Evolutionary conservation across 2,797 vertebrate species (phyloP).

Genomic region (Luscinia luscinia): DNA sequence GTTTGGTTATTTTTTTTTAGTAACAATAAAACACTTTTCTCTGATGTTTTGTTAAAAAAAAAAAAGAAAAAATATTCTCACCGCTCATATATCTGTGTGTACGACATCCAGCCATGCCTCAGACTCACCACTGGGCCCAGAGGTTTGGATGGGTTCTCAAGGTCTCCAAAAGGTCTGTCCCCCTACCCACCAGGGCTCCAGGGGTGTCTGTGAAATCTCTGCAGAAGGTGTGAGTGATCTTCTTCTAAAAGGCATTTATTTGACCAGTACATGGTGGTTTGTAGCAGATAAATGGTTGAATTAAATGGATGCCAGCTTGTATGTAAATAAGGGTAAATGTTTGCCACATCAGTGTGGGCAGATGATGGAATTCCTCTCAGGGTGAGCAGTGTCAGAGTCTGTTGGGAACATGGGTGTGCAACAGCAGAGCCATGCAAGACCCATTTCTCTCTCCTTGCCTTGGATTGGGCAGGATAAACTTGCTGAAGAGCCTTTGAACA

Average conservation of each 20-base stretch:
- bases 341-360: rapidly evolving
- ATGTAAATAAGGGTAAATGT: neutral
- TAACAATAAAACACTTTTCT: slow-evolving; percentile 66
- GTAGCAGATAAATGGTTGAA: neutral
- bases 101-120: neutral
- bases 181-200: rapidly evolving
- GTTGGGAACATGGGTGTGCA: rapidly evolving
- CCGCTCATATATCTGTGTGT: neutral
- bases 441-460: neutral
- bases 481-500: neutral
- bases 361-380: neutral
- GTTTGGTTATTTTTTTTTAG: slow-evolving; percentile 41
- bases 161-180: neutral
- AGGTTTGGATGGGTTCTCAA: neutral
- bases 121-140: rapidly evolving
- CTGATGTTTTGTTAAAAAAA: slow-evolving; percentile 55
- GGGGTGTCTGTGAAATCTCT: neutral
- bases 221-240: neutral
- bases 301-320: neutral
- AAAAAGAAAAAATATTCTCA: neutral
- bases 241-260: neutral
- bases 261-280: neutral
- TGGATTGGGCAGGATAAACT: neutral
- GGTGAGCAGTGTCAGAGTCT: neutral
- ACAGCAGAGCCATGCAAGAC: rapidly evolving